Percentiles rank a stretch among this genome's conserved stretches.
Evolutionary conservation across 1,140 invertebrate genomes (phyloP).

Genomic region (Psix sp.): DNA sequence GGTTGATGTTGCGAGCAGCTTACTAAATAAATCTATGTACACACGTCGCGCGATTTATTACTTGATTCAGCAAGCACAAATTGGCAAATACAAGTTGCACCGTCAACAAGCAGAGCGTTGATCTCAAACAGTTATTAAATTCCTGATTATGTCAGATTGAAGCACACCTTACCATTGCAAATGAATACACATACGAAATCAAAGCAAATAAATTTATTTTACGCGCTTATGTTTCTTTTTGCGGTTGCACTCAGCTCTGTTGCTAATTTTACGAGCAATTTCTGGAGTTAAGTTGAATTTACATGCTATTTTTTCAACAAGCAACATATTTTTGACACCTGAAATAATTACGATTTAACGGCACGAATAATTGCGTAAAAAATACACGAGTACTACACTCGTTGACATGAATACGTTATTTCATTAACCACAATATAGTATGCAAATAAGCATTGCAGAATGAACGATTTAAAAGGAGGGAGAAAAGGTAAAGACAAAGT

Average conservation of each 20-base stretch:
- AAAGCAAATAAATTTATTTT: background rate
- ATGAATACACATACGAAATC: slow-evolving; percentile 1
- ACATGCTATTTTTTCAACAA: too few species aligned
- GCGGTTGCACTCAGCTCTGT: too few species aligned
- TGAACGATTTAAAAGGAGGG: slow-evolving; percentile 4
- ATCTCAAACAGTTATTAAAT: slow-evolving; percentile 12
- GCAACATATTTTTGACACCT: too few species aligned
- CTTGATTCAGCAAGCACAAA: background rate
- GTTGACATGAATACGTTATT: slow-evolving; percentile 27
- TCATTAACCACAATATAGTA: slow-evolving; percentile 27
- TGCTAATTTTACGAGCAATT: too few species aligned
- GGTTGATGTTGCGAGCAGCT: background rate
- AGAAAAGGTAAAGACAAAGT: background rate
- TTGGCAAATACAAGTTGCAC: background rate
- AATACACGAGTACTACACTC: background rate
- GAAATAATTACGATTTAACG: too few species aligned
- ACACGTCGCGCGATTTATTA: slow-evolving; percentile 1
- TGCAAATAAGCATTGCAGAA: slow-evolving; percentile 22
- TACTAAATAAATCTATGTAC: background rate
- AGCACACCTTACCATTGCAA: slow-evolving; percentile 6
- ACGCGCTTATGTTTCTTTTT: background rate
- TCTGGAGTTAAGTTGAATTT: too few species aligned
- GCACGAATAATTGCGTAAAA: too few species aligned
- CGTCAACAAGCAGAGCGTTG: background rate
- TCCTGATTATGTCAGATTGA: slow-evolving; percentile 21